Evolutionary conservation across 2,797 vertebrate genomes (phyloP), one percentile per base, ranked within the genome.

Genomic region (Pelochelys cantorii): DNA sequence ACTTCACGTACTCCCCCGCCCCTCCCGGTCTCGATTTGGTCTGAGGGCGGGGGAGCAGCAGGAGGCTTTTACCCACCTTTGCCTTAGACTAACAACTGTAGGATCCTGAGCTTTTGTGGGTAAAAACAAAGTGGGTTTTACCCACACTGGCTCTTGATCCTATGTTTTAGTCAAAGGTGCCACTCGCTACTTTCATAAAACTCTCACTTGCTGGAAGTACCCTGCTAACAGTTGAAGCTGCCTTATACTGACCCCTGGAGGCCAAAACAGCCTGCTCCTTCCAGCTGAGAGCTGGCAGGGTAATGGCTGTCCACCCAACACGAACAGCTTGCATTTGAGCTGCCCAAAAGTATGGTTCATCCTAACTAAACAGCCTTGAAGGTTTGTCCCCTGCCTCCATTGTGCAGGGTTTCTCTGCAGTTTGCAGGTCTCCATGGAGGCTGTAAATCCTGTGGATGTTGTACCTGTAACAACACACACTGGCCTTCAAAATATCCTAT

Each of bases 231-330:
- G 65, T 90, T 83, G 94, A 96, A 96, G 95, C 96, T 95, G 95
- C 96, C 96, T 95, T 95, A 94, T 96, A 94, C 95, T 97, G 96
- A 97, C 96, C 96, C 96, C 96, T 96, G 95, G 95, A 97, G 96
- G 96, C 95, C 96, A 62, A 48, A 48, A 48, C 90, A 95, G 91
- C 95, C 90, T 48, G 95, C 78, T 95, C 95, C 92, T 97, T 96
- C 96, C 92, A 93, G 96, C 3, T 1, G 23, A 52, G 42, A 29
- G 42, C 80, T 23, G n/a, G 13, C 86, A 48, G 42, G 42, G 42
- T 8, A 48, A 48, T 48, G 42, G 42, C 42, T 48, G 42, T 8
- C 42, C 42, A 48, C 7, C 42, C 42, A 48, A 48, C 2, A 48
- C 42, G 68, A 86, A 52, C 82, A 56, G 78, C 86, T 80, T 13